phyloP scores from a whole-genome alignment of 2,113 vertebrate species.

The Phalacrocorax pelagicus region DNA sequence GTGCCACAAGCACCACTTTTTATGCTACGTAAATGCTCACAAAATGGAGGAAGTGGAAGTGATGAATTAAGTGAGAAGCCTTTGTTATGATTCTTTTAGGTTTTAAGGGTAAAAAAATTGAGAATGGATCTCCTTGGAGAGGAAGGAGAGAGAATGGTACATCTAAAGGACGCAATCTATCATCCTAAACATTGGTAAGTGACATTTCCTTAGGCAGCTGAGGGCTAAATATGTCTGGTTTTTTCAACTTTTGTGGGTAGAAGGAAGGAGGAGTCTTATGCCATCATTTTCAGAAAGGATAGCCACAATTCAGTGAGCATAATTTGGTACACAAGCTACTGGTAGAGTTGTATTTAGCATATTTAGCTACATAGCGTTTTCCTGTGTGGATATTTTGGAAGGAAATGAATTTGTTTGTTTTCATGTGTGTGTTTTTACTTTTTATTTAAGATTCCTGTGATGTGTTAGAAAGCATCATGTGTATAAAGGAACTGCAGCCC shows the following conservation, averaged over 20 bases:
- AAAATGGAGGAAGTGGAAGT: constrained; percentile 43
- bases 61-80: constrained; percentile 61
- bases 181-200: constrained; percentile 36
- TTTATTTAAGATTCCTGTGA: not conserved
- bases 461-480: constrained; percentile 22
- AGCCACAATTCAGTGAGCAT: not conserved
- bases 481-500: constrained; percentile 23
- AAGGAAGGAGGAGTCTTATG: not conserved
- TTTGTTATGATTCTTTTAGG: constrained; percentile 64
- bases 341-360: not conserved
- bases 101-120: constrained; percentile 60
- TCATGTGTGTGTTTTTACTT: not conserved
- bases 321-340: not conserved
- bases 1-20: not conserved
- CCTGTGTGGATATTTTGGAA: not conserved
- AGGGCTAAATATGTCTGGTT: not conserved
- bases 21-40: not conserved
- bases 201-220: constrained; percentile 49
- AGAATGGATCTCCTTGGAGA: constrained; percentile 61
- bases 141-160: constrained; percentile 52
- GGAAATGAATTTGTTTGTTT: constrained; percentile 17
- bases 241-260: not conserved
- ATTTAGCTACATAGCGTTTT: not conserved
- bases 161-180: constrained; percentile 52
- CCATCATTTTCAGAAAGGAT: not conserved